Base-by-base conservation (phyloP, 1,140 invertebrate species). In the Heliconius eleuchia region DNA sequence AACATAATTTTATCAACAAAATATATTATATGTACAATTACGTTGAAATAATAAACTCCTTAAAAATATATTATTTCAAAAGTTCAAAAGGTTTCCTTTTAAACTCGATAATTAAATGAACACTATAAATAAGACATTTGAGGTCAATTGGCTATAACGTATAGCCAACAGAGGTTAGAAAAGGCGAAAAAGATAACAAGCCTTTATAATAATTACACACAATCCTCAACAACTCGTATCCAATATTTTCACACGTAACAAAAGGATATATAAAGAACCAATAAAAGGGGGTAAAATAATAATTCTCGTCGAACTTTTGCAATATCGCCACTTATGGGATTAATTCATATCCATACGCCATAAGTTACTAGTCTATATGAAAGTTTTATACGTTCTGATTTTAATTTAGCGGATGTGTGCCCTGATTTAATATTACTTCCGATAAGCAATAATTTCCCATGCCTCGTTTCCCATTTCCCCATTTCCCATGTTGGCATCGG, bases 261-360 rank as follows among this genome's bases (percentile, higher is more conserved):
- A 75, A 66, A 66, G 71, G 76, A 72, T 52, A 71, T 78, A 85
- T 84, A 82, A 85, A 86, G 83, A 84, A 86, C 79, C 83, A 85
- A 85, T 84, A 83, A 81, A 82, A 46, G 77, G 80, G 83, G 85
- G 78, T 82, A 85, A 84, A 85, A 86, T 87, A 87, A 81, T 79
- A 86, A 86, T 84, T 79, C 81, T 39, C 79, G 46, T 78, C 80
- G 71, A 87, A 87, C 84, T 86, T 88, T 88, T 74, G 84, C 85
- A 88, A 88, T 88, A 88, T 86, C 83, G 83, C 76, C 83, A 86
- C 83, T 84, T 85, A 86, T 83, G 83, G 84, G 86, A 88, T 88
- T 86, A 87, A 87, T 87, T 87, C 84, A 87, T 86, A 87, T 84
- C 83, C 85, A 71, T 79, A 81, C 81, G 83, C 81, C 84, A 84